Evolutionary conservation across 2,797 vertebrate genomes (phyloP).

Genomic region (Craterocephalus amniculus): DNA sequence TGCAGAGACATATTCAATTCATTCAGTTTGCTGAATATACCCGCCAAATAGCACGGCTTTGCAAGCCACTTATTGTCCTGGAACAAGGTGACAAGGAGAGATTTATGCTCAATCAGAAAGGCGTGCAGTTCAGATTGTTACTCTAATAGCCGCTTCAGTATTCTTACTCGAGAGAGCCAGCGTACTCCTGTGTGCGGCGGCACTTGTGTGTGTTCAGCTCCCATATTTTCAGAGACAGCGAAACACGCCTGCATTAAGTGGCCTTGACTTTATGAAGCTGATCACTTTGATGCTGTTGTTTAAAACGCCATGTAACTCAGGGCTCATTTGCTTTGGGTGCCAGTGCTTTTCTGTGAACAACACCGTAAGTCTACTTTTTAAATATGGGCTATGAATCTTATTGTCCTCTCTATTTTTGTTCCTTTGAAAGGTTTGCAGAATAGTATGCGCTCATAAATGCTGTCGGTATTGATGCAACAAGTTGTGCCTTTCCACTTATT

Average conservation of each 20-base stretch:
- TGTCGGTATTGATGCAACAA: slow-evolving; percentile 12
- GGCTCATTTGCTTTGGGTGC: slow-evolving; percentile 17
- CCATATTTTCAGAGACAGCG: slow-evolving; percentile 10
- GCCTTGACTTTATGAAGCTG: slow-evolving; percentile 20
- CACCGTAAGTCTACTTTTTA: slow-evolving; percentile 15
- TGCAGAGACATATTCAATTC: slow-evolving; percentile 11
- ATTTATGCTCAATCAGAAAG: slow-evolving; percentile 21
- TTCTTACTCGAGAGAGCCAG: slow-evolving; percentile 17
- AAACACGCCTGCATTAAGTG: slow-evolving; percentile 18
- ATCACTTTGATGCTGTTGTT: slow-evolving; percentile 1
- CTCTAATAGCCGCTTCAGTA: slow-evolving; percentile 11
- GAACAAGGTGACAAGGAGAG: slow-evolving; percentile 20
- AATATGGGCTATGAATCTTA: not conserved
- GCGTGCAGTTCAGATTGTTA: slow-evolving; percentile 3
- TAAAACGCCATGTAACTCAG: not conserved
- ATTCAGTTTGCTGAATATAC: slow-evolving; percentile 21
- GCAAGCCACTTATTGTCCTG: slow-evolving; percentile 17
- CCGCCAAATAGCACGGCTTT: slow-evolving; percentile 2
- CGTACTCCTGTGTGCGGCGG: slow-evolving; percentile 14
- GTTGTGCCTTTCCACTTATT: slow-evolving; percentile 16
- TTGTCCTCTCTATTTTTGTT: slow-evolving; percentile 21
- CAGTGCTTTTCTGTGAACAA: not conserved
- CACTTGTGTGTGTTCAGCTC: slow-evolving; percentile 20
- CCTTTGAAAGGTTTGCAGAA: slow-evolving; percentile 2
- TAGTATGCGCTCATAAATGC: slow-evolving; percentile 21